A percentile compares a stretch with the other conserved stretches of the same genome.
phyloP scores from a whole-genome alignment of 1,140 invertebrate genomes.

The Contarinia nasturtii region DNA sequence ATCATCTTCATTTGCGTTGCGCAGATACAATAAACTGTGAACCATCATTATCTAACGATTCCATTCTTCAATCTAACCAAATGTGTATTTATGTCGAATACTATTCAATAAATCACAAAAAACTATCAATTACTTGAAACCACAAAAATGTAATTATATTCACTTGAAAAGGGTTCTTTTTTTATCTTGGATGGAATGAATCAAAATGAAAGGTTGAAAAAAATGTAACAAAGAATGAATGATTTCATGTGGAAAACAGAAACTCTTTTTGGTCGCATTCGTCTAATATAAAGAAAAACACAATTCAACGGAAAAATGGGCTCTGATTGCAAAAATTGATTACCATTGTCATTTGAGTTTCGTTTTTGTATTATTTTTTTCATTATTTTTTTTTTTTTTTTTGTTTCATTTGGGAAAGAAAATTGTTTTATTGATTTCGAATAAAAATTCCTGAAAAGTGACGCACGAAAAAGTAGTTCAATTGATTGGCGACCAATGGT shows the following conservation, averaged over 20 bases:
- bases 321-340: too few species aligned
- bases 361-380: slow-evolving; percentile 1
- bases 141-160: neutral
- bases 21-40: too few species aligned
- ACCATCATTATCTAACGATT: too few species aligned
- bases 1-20: too few species aligned
- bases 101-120: too few species aligned
- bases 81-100: too few species aligned
- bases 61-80: too few species aligned
- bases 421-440: neutral
- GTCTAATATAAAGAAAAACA: neutral
- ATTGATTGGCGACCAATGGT: neutral
- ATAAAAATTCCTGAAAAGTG: neutral
- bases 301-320: too few species aligned
- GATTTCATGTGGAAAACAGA: too few species aligned
- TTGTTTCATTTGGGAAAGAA: neutral
- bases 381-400: slow-evolving; percentile 1
- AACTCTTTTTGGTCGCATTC: neutral
- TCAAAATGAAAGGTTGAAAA: neutral
- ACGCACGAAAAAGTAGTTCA: too few species aligned
- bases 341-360: slow-evolving; percentile 21
- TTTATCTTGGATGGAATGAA: neutral
- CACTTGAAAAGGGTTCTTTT: neutral
- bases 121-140: too few species aligned
- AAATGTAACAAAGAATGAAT: too few species aligned